These are phyloP conservation scores for Pedionomus torquatus DNA, from an alignment of 2,113 vertebrate species.

Conservation along the genomic window DNA sequence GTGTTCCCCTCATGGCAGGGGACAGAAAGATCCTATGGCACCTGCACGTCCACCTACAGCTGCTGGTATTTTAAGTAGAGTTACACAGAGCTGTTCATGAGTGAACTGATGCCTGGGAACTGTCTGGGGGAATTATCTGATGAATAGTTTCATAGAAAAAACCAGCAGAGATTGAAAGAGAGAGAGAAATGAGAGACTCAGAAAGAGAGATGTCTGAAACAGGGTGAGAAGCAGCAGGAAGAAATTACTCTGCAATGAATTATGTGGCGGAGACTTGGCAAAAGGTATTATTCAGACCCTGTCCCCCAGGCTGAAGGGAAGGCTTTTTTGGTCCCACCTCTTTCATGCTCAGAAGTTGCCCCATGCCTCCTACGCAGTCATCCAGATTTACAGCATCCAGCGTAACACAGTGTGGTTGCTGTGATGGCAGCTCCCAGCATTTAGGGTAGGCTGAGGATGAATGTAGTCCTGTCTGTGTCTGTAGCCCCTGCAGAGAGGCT, in stretches of 20 bases:
- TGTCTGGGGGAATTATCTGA: not conserved
- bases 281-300: not conserved
- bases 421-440: not conserved
- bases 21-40: not conserved
- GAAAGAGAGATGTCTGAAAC: not conserved
- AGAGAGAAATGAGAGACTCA: not conserved
- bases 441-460: not conserved
- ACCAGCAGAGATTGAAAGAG: not conserved
- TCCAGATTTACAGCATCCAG: not conserved
- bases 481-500: not conserved
- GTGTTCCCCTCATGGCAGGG: not conserved
- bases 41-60: not conserved
- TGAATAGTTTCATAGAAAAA: not conserved
- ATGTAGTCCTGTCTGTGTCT: accelerated
- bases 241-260: not conserved
- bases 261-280: not conserved
- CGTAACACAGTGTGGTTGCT: not conserved
- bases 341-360: not conserved
- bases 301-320: not conserved
- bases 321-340: not conserved
- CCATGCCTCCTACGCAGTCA: not conserved
- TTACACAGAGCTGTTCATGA: not conserved
- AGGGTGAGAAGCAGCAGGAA: not conserved
- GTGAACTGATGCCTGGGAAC: not conserved
- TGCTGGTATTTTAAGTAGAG: not conserved